Evolutionary conservation across 2,113 vertebrate species (phyloP), one percentile per base, ranked within the genome.

Genomic region (Genyomyrus donnyi): DNA sequence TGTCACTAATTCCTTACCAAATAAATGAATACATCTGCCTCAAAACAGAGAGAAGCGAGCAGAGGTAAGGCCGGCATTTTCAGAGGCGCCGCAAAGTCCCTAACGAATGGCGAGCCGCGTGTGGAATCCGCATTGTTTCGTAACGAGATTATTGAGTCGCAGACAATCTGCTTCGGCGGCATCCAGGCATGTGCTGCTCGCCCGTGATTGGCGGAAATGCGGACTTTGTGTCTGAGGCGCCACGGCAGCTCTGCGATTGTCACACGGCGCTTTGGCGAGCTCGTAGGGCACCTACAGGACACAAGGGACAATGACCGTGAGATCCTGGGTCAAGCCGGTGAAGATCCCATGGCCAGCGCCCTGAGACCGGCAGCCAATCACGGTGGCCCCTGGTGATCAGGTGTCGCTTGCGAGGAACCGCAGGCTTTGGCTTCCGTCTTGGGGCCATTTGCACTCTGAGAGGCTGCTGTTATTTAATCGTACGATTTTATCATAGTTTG

Each of bases 191-290:
- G 85, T 39, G 50, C 50, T 11, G 24, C 27, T 35, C 17, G 48
- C 1, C 39, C 7, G 77, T 39, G 17, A 66, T 58, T 35, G 5
- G 1, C 48, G 45, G 9, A 62, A 62, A 85, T 24, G 89, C 9
- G 70, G 88, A 95, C 93, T 94, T 96, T 94, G 21, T 96, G 93
- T 92, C 92, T 90, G 9, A 95, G 46, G 83, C 92, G 92, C 0
- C 6, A 85, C 91, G 96, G 95, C 74, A 96, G 94, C n/a, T 96
- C 95, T 70, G 42, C 91, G 89, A 92, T 15, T 0, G 94, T 89
- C 90, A 91, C 88, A 80, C 52, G 66, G 11, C 87, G 88, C 88
- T 89, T 91, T 24, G 49, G 85, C 80, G 39, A 10, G 50, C 89
- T n/a, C 7, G 83, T 21, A 45, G 10, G 87, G 53, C 39, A 45